These are phyloP conservation scores for Hyposoter didymator DNA, from an alignment of 2,888 invertebrate genomes.

Conservation along the genomic window DNA sequence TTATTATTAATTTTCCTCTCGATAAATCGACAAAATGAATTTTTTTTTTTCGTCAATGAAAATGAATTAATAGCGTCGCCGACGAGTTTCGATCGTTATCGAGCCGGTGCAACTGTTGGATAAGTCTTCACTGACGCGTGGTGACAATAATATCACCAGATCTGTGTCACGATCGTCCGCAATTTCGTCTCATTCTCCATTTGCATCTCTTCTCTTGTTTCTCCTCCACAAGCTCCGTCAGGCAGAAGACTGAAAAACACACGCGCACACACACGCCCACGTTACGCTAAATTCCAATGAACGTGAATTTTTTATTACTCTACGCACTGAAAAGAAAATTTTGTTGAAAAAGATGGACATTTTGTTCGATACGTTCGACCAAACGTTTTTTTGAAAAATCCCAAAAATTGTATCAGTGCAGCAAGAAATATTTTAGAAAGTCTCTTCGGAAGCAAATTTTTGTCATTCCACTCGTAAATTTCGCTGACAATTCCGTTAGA, in stretches of 20 bases:
- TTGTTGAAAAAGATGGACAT: too few species aligned
- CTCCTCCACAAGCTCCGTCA: neutral
- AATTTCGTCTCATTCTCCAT: constrained; percentile 68
- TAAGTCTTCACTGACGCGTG: constrained; percentile 37
- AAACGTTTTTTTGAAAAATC: too few species aligned
- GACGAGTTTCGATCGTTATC: constrained; percentile 33
- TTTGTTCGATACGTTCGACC: too few species aligned
- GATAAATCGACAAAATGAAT: constrained; percentile 43
- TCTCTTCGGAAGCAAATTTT: too few species aligned
- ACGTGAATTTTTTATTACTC: neutral
- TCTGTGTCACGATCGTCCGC: constrained; percentile 70
- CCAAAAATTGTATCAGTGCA: too few species aligned
- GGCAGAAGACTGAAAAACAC: constrained; percentile 12
- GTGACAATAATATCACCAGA: constrained; percentile 53
- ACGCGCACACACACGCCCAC: neutral
- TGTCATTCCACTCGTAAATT: too few species aligned
- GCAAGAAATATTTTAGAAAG: too few species aligned
- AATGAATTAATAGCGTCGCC: constrained; percentile 49
- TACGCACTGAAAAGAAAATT: too few species aligned
- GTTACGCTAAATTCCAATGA: neutral
- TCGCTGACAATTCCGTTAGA: too few species aligned
- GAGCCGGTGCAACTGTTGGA: constrained; percentile 55
- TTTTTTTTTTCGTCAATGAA: neutral
- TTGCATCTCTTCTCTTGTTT: constrained; percentile 47
- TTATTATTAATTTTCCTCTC: constrained; percentile 27